Evolutionary conservation across 2,888 invertebrate species (phyloP), one percentile per base, ranked within the genome.

Genomic region (Anodontia alba): DNA sequence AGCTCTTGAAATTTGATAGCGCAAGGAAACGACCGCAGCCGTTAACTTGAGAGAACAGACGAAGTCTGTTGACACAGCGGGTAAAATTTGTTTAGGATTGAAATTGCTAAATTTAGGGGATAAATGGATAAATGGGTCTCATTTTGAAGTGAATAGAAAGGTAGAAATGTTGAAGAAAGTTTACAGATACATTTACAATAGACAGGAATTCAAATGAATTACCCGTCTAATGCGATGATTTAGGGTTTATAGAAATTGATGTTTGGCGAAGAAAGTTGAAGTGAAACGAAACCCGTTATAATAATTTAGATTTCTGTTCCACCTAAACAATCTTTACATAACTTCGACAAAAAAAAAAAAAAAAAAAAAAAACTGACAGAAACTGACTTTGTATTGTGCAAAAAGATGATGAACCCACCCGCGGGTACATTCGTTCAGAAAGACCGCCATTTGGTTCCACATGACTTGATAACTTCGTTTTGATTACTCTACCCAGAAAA

Each of bases 81-180:
- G 54, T 26, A n/a, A 54, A 54, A 54, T 78, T 78, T 78, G 78
- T 78, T 78, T 74, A 74, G 66, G 78, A 78, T 78, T 70, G 78
- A 74, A 74, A 57, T 66, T 49, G 66, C 46, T 73, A 62, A 76
- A 73, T 76, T 73, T 54, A 31, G 69, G 69, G 76, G 76, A 80
- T 76, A 80, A 67, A 67, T 51, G 70, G 68, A 80, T 72, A 76
- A 76, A 43, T 42, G 51, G 23, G 43, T 76, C 72, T 76, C 76
- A 80, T 76, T 76, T 57, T 72, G 68, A 73, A 67, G 43, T 76
- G 73, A 80, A 76, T 73, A 72, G 76, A 72, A 54, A 54, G 26
- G 54, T 8, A 26, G 26, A 26, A 54, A 54, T 26, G 1, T n/a
- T 54, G 10, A 26, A 54, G 54, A 54, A 54, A 54, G 54, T 23